These are phyloP conservation scores for Chrysopilus asiliformis DNA, from an alignment of 2,888 invertebrate genomes.

Conservation along the genomic window DNA sequence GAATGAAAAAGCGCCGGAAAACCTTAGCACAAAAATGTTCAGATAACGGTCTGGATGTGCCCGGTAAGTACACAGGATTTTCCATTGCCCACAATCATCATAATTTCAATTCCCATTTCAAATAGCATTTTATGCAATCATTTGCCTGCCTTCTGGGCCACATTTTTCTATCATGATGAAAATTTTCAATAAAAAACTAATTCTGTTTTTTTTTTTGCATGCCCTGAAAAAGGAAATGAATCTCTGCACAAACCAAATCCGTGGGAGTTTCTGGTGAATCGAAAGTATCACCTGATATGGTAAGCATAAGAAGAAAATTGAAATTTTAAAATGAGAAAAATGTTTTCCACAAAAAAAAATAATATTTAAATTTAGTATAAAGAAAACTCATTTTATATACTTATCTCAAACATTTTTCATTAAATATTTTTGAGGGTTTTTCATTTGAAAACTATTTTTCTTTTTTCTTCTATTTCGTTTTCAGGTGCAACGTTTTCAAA, in stretches of 20 bases:
- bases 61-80: slow-evolving; percentile 22
- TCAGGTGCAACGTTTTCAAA: slow-evolving; percentile 66
- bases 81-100: too few relatives aligned
- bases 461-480: slow-evolving; percentile 12
- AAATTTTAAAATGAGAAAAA: too few relatives aligned
- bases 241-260: slow-evolving; percentile 53
- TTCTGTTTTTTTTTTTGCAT: too few relatives aligned
- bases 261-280: slow-evolving; percentile 74
- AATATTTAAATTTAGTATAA: too few relatives aligned
- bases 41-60: slow-evolving; percentile 30
- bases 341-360: too few relatives aligned
- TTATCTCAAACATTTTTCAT: too few relatives aligned
- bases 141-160: too few relatives aligned
- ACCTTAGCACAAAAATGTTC: slow-evolving; percentile 32
- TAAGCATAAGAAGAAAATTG: too few relatives aligned
- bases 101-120: too few relatives aligned
- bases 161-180: not conserved
- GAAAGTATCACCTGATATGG: slow-evolving; percentile 70
- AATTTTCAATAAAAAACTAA: too few relatives aligned
- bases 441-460: not conserved
- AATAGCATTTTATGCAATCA: too few relatives aligned
- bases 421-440: slow-evolving; percentile 1
- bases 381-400: too few relatives aligned
- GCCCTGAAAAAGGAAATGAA: slow-evolving; percentile 33
- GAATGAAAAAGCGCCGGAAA: slow-evolving; percentile 33